Base-by-base conservation (phyloP, 2,888 invertebrate genomes). In the Heliconius ismenius region DNA sequence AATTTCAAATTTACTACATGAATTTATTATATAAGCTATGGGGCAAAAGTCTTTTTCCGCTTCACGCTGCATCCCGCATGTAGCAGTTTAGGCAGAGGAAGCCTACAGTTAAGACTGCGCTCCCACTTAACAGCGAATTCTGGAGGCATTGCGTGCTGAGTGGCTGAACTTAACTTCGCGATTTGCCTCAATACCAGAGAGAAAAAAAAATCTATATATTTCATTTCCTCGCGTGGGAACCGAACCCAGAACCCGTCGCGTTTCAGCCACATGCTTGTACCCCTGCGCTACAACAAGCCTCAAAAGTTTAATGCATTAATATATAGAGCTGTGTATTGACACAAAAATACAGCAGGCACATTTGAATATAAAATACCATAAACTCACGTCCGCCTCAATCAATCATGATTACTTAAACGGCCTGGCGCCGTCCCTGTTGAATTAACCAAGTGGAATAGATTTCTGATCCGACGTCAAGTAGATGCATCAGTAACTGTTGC, bases 261-360 rank as follows among this genome's bases (percentile, higher is more conserved):
- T 7, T 49, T 49, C 7, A 6, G 18, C 18, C 18, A 49, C 18
- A 49, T 18, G 18, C 49, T 18, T 49, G 18, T 18, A 4, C 49
- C 43, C 43, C 15, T 49, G 49, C 18, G 1, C 18, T 6, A 18
- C 49, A 2, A 18, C 18, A 3, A 2, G 10, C 11, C 3, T 10
- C 94, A 82, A 95, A 95, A 84, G 81, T 95, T 28, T 83, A 91
- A 75, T 88, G 91, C 77, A 74, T 79, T 89, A 88, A 68, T 81
- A 89, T 21, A 93, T 81, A 89, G 94, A 39, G 0, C 11, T 11
- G 81, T 84, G 95, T 73, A 92, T 94, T 13, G 89, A 84, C 91
- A 39, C 77, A 86, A 18, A 81, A 87, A 81, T 86, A 86, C 81
- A 79, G 84, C 15, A 64, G 81, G 88, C 88, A 82, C 79, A 78